A percentile compares a stretch with the other conserved stretches of the same genome.
Evolutionary conservation across 2,797 vertebrate genomes (phyloP).

Genomic region (Muscicapa comitata): DNA sequence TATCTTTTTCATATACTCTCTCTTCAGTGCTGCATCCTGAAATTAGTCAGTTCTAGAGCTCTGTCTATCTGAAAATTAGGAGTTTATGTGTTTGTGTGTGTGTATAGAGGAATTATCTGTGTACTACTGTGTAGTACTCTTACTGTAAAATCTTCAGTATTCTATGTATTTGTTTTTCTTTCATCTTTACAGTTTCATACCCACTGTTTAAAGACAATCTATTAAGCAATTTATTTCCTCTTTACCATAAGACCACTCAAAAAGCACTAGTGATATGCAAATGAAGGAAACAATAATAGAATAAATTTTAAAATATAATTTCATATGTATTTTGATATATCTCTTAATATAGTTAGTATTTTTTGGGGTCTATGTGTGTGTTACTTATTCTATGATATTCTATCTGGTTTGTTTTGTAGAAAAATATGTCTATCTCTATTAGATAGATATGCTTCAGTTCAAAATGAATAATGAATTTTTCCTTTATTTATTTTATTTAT

Average conservation of each 20-base stretch:
- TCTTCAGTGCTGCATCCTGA: neutral
- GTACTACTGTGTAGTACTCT: neutral
- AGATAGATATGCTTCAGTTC: neutral
- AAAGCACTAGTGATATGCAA: accelerated
- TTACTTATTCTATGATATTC: neutral
- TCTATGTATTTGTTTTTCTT: neutral
- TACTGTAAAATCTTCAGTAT: neutral
- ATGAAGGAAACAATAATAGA: neutral
- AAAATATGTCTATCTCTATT: neutral
- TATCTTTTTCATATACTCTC: neutral
- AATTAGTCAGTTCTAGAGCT: neutral
- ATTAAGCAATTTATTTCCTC: neutral
- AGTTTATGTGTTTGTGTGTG: neutral
- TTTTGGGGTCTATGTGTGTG: neutral
- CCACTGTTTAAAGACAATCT: neutral
- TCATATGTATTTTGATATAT: neutral
- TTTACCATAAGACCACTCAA: neutral
- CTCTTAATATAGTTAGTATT: neutral
- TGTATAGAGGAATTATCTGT: neutral
- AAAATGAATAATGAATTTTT: neutral
- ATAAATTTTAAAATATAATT: neutral
- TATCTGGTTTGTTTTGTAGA: neutral
- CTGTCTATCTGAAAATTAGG: neutral
- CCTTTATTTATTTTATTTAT: neutral
- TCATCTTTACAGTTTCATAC: neutral